Base-by-base conservation (phyloP, 1,140 invertebrate species). In the Pogonus chalceus region DNA sequence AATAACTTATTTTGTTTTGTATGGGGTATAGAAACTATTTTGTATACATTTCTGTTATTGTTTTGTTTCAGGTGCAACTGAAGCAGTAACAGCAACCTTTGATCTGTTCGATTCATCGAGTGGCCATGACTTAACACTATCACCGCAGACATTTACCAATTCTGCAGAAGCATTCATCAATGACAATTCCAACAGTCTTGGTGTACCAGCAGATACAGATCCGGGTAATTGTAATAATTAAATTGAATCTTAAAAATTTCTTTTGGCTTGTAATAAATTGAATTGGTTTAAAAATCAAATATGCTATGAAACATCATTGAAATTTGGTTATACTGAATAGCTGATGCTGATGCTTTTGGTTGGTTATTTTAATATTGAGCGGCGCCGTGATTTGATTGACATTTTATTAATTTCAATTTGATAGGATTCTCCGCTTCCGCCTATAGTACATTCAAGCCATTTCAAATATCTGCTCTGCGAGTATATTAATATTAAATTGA, bases 101-200 rank as follows among this genome's bases (percentile, higher is more conserved):
- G 82, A 84, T 65, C 69, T 86, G 61, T 84, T 85, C 68, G 84
- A 86, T 71, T 82, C 82, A 57, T 83, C 83, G 56, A 77, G 74
- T 55, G 80, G 80, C 46, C 81, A 81, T 63, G 83, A 83, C 63
- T 72, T 83, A 59, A 81, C 80, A 49, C 68, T 86, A 61, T 85
- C 83, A 52, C 82, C 83, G 54, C 81, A 84, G 65, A 78, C 80
- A 7, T 82, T 83, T 67, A 79, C 79, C 57, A 81, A 79, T 59
- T 76, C 79, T 56, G 75, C 80, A 54, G 80, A 84, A 69, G 76
- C 80, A 67, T 81, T 84, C 68, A 78, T 81, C 71, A 81, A 80
- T 72, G 80, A 83, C 73, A 81, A 81, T 71, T 81, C 79, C 54
- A 79, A 82, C 71, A 82, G 80, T 68, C 72, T 82, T 53, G 79